Conservation (phyloP, 1,140 invertebrate species). For the Condylostylus longicornis region DNA sequence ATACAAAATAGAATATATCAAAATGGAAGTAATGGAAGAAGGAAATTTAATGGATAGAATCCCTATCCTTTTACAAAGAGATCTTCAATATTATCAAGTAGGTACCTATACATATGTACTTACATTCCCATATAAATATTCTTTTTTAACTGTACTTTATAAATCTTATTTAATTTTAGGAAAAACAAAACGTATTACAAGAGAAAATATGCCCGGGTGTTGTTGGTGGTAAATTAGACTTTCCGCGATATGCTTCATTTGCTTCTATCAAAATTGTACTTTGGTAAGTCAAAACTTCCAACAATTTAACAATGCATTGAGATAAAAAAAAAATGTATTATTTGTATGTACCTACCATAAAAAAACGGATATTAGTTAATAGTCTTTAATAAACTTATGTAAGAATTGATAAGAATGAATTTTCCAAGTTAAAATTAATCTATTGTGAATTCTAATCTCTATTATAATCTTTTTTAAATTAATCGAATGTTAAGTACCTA, state of each 20-base stretch:
- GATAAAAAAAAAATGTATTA: too few relatives aligned
- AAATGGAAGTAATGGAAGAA: conserved; percentile 71
- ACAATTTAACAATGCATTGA: too few relatives aligned
- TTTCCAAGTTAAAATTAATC: too few relatives aligned
- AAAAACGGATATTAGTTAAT: too few relatives aligned
- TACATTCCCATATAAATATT: not conserved
- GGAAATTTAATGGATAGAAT: conserved; percentile 70
- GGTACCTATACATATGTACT: not conserved
- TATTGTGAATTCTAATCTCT: too few relatives aligned
- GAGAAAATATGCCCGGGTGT: conserved; percentile 55
- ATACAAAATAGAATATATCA: conserved; percentile 11
- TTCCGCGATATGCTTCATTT: conserved; percentile 64
- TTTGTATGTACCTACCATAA: too few relatives aligned
- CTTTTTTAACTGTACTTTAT: not conserved
- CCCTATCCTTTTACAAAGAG: conserved; percentile 56
- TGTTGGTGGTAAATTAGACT: conserved; percentile 59
- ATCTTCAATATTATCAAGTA: conserved; percentile 67
- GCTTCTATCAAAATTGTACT: conserved; percentile 60
- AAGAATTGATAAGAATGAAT: too few relatives aligned
- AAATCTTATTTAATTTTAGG: conserved; percentile 29
- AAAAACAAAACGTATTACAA: conserved; percentile 57
- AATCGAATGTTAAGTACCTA: too few relatives aligned
- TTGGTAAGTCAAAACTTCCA: too few relatives aligned
- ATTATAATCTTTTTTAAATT: too few relatives aligned
- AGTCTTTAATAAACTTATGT: too few relatives aligned